Evolutionary conservation across 2,113 vertebrate genomes (phyloP).

Genomic region (Campylorhamphus procurvoides): DNA sequence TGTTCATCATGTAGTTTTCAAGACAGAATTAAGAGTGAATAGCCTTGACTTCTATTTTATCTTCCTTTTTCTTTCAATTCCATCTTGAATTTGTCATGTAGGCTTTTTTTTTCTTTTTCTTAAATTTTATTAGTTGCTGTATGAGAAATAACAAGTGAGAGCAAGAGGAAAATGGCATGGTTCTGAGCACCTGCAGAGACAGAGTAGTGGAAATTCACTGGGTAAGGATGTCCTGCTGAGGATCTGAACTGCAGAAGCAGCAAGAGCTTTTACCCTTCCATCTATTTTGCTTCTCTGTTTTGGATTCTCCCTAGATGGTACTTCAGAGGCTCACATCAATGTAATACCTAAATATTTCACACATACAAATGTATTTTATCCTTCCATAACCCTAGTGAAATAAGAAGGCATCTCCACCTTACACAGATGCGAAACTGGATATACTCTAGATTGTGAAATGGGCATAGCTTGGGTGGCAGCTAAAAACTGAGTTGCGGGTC

Average conservation of each 20-base stretch:
- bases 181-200: neutral
- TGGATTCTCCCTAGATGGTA: neutral
- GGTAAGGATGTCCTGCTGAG: neutral
- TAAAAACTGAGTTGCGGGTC: neutral
- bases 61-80: neutral
- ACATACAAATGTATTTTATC: neutral
- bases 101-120: neutral
- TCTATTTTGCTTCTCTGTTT: neutral
- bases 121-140: neutral
- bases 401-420: neutral
- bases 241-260: slow-evolving; percentile 29
- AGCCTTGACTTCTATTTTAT: neutral
- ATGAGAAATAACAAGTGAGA: neutral
- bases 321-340: neutral
- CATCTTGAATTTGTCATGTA: neutral
- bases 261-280: neutral
- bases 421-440: neutral
- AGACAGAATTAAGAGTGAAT: neutral
- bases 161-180: neutral
- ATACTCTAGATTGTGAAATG: neutral
- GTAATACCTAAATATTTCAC: neutral
- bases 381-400: neutral
- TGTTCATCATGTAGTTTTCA: neutral
- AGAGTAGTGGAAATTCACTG: slow-evolving; percentile 15
- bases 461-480: neutral